Conservation (phyloP, 2,888 invertebrate genomes). For the Drosophila koepferae region DNA sequence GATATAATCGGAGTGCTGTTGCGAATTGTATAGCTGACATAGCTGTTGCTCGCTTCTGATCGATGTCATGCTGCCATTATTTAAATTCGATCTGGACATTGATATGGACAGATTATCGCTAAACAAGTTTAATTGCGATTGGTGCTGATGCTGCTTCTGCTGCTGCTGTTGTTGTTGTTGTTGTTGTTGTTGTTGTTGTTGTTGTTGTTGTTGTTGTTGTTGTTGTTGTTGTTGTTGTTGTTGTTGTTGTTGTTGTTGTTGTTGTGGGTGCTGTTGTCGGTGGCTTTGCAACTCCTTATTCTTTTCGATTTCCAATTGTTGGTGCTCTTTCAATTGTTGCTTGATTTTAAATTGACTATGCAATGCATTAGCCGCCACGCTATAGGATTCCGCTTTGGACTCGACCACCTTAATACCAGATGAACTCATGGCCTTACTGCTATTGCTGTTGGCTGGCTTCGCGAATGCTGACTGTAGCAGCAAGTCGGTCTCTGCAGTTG, state of each 20-base stretch:
- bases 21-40: constrained; percentile 83
- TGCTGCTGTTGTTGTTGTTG: constrained; percentile 6
- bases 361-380: constrained; percentile 45
- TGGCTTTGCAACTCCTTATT: not conserved
- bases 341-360: constrained; percentile 65
- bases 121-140: constrained; percentile 37
- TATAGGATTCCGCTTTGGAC: constrained; percentile 15
- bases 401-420: not conserved
- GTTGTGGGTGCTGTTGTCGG: not conserved
- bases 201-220: constrained; percentile 7
- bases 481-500: not conserved
- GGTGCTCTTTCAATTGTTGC: constrained; percentile 54
- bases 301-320: constrained; percentile 1
- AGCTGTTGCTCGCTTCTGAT: constrained; percentile 82
- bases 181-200: constrained; percentile 8
- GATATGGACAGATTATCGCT: constrained; percentile 36
- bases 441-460: not conserved
- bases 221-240: constrained; percentile 7
- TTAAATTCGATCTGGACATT: constrained; percentile 29
- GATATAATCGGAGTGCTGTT: constrained; percentile 90
- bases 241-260: constrained; percentile 1
- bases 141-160: not conserved
- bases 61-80: constrained; percentile 68
- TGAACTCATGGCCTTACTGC: constrained; percentile 2
- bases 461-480: not conserved